phyloP scores from a whole-genome alignment of 1,140 invertebrate genomes.

The Medauroidea extradentata region DNA sequence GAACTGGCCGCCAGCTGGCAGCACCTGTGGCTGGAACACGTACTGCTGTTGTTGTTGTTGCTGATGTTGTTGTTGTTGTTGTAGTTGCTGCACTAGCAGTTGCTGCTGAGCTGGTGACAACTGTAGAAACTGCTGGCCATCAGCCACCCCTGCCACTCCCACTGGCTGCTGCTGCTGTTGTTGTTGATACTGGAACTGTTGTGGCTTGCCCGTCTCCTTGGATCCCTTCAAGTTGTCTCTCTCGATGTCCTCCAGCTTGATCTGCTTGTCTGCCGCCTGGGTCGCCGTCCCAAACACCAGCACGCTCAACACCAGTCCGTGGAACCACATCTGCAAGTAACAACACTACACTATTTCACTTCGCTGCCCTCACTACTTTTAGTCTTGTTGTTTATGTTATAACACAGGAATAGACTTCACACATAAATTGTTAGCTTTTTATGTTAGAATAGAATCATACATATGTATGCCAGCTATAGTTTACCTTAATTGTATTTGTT shows the following conservation, averaged over 20 bases:
- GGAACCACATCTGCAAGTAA: too few relatives aligned
- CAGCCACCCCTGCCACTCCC: neutral
- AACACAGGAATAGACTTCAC: too few relatives aligned
- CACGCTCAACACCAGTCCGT: neutral
- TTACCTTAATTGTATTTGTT: too few relatives aligned
- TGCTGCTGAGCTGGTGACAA: too few relatives aligned
- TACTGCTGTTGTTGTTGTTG: constrained; percentile 14
- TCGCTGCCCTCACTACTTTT: too few relatives aligned
- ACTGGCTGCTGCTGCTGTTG: constrained; percentile 2
- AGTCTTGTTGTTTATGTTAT: too few relatives aligned
- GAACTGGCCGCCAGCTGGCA: constrained; percentile 5
- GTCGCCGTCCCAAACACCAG: neutral
- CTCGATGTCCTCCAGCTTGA: constrained; percentile 15
- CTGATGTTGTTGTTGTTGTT: too few relatives aligned
- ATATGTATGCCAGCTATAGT: too few relatives aligned
- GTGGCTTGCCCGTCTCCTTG: neutral
- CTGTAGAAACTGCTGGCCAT: neutral
- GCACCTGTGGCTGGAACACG: neutral
- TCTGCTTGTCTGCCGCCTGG: constrained; percentile 1
- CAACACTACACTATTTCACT: too few relatives aligned
- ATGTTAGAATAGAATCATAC: too few relatives aligned
- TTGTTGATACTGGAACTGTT: neutral
- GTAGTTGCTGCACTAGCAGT: neutral
- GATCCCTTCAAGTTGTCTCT: constrained; percentile 2
- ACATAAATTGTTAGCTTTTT: too few relatives aligned